phyloP scores from a whole-genome alignment of 2,797 vertebrate genomes.

The Mastacembelus armatus region DNA sequence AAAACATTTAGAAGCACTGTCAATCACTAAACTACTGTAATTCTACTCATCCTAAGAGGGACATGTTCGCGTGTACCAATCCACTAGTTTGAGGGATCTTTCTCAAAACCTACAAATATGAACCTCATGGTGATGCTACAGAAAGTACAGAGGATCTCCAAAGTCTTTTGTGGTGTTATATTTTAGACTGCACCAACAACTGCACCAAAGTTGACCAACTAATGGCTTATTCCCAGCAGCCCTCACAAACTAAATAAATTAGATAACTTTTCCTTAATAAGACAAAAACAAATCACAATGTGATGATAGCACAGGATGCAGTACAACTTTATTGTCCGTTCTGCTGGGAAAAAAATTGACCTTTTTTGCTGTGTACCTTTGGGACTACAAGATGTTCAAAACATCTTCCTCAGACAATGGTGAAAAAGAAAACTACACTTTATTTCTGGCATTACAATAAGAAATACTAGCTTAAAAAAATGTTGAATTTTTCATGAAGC shows the following conservation, averaged over 20 bases:
- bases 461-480: slow-evolving; percentile 41
- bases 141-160: no score
- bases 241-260: slow-evolving; percentile 22
- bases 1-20: no score
- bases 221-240: background rate
- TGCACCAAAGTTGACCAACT: no score
- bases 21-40: no score
- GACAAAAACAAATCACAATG: slow-evolving; percentile 19
- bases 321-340: slow-evolving; percentile 3
- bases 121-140: background rate
- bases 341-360: background rate
- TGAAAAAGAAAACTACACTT: slow-evolving; percentile 31
- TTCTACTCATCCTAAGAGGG: no score
- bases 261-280: slow-evolving; percentile 21
- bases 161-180: background rate
- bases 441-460: slow-evolving; percentile 52
- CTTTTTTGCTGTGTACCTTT: background rate
- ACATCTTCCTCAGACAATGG: slow-evolving; percentile 11
- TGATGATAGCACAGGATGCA: background rate
- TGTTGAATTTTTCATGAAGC: slow-evolving; percentile 72
- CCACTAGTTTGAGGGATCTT: background rate
- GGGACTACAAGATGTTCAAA: slow-evolving; percentile 22
- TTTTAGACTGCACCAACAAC: slow-evolving; percentile 5
- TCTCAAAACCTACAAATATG: background rate
- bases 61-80: no score